These are phyloP conservation scores for Saguinus imperator DNA, from an alignment of 2,113 vertebrate species.

Conservation along the genomic window DNA sequence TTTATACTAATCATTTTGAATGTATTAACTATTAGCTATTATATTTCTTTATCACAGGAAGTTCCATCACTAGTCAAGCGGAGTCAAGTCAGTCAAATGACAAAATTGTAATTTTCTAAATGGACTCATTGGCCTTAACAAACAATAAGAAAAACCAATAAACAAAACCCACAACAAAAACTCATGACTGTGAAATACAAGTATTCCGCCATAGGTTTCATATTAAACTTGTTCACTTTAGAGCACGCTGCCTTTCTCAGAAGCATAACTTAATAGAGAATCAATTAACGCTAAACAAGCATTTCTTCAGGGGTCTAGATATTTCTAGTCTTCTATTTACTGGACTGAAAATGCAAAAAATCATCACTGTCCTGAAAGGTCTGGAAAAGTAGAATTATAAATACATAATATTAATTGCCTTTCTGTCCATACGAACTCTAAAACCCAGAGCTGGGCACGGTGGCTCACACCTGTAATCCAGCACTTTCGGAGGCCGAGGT, in stretches of 20 bases:
- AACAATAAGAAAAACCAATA: not conserved
- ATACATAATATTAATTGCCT: not conserved
- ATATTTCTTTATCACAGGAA: not conserved
- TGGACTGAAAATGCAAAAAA: not conserved
- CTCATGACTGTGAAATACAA: not conserved
- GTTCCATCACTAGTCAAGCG: not conserved
- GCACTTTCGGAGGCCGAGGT: too few species aligned
- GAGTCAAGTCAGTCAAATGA: not conserved
- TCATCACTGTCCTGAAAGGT: not conserved
- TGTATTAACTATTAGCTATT: not conserved
- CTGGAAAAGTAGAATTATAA: slow-evolving; percentile 11
- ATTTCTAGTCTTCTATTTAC: slow-evolving; percentile 28
- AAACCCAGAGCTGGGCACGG: not conserved
- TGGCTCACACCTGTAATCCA: too few species aligned
- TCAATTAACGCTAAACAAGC: not conserved
- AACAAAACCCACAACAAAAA: slow-evolving; percentile 25
- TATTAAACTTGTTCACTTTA: slow-evolving; percentile 39
- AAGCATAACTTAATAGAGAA: slow-evolving; percentile 6
- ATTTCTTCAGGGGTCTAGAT: not conserved
- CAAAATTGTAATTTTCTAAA: slow-evolving; percentile 20
- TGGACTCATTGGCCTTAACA: not conserved
- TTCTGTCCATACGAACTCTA: not conserved
- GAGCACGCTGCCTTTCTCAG: slow-evolving; percentile 1
- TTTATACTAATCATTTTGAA: not conserved
- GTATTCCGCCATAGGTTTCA: not conserved